Evolutionary conservation across 2,888 invertebrate genomes (phyloP), one percentile per base, ranked within the genome.

Genomic region (Cryptophagus acutangulus): DNA sequence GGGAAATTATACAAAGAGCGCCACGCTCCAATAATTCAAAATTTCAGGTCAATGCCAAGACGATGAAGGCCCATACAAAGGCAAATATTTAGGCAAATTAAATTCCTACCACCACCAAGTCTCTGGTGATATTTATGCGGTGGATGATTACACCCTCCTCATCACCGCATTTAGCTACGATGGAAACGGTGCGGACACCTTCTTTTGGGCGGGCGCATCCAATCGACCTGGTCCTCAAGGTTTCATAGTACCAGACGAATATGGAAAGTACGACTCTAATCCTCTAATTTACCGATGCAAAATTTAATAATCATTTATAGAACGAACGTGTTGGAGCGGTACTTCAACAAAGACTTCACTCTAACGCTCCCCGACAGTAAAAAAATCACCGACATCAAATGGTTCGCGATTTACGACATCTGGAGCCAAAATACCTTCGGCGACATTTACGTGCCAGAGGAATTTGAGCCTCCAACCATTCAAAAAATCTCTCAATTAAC

Each of bases 61-160:
- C 37, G 81, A 82, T 29, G 81, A 81, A 24, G 84, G 82, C 0
- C 83, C 83, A 3, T 88, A 89, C 62, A 76, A 74, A 43, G 92
- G 92, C 34, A 87, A 84, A 68, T 80, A 79, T 54, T 72, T 93
- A 40, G 91, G 91, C 3, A 87, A 86, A 69, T 71, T 93, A 30
- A 91, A 91, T 69, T 85, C 91, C 0, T 92, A 91, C 63, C 90
- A 92, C 67, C 91, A 93, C 66, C 90, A 88, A 77, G 90, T 92
- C 0, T 81, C 86, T 1, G 92, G 92, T 3, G 86, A 88, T 52
- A 83, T 93, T 40, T 91, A 87, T 66, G 91, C 91, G 0, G 87
- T 92, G 2, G 87, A 93, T 62, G 86, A 88, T 57, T 85, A 78
- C 66, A 91, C 89, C 0, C 71, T 93, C 36, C 71, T 91, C 6